phyloP scores from a whole-genome alignment of 2,888 invertebrate genomes.

The Lycia hirtaria region DNA sequence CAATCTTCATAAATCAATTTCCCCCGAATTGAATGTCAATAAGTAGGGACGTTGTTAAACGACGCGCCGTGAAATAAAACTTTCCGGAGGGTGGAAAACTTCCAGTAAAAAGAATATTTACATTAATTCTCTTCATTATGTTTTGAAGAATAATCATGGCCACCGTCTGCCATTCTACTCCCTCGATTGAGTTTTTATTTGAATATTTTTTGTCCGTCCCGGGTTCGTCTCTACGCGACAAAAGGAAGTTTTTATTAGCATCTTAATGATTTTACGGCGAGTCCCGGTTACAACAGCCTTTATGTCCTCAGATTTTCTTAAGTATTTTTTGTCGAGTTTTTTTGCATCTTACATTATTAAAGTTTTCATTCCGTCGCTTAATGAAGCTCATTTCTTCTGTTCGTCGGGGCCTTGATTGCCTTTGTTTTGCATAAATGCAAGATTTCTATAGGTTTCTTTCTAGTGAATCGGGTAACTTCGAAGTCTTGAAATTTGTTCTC shows the following conservation, averaged over 20 bases:
- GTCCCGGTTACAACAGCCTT: slow-evolving; percentile 85
- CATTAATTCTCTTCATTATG: slow-evolving; percentile 87
- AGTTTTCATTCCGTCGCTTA: slow-evolving; percentile 85
- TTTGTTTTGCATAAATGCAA: slow-evolving; percentile 86
- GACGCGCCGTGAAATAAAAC: slow-evolving; percentile 84
- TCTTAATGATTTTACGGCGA: slow-evolving; percentile 86
- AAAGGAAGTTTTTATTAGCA: slow-evolving; percentile 87
- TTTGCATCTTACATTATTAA: slow-evolving; percentile 86
- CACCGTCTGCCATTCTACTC: slow-evolving; percentile 77
- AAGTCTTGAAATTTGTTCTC: slow-evolving; percentile 74
- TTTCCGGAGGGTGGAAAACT: slow-evolving; percentile 84
- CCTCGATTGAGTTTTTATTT: slow-evolving; percentile 85
- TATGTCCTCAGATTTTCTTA: slow-evolving; percentile 86
- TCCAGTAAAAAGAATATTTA: slow-evolving; percentile 84
- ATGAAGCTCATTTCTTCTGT: slow-evolving; percentile 86
- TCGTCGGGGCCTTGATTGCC: slow-evolving; percentile 83
- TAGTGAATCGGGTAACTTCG: slow-evolving; percentile 76
- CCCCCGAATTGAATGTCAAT: slow-evolving; percentile 86
- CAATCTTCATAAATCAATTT: slow-evolving; percentile 86
- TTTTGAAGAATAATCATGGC: slow-evolving; percentile 86
- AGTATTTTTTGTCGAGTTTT: slow-evolving; percentile 84
- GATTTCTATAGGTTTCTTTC: slow-evolving; percentile 83
- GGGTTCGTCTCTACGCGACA: slow-evolving; percentile 81
- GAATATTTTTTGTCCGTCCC: slow-evolving; percentile 80
- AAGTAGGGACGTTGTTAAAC: slow-evolving; percentile 84